Evolutionary conservation across 1,140 invertebrate genomes (phyloP).

Genomic region (Lamellibrachia luymesi): DNA sequence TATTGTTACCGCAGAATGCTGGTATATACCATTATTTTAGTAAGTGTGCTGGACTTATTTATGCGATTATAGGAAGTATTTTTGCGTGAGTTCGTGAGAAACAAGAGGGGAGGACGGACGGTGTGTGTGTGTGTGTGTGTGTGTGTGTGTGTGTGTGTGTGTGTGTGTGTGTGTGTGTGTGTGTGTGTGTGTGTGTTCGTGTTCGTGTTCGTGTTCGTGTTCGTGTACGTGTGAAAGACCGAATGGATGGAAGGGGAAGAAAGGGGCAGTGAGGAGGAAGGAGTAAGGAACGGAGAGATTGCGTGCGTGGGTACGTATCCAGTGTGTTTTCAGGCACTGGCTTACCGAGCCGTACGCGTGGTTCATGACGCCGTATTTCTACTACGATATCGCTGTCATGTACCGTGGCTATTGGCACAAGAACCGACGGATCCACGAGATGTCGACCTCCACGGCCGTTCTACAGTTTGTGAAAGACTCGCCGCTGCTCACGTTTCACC

Average conservation of each 20-base stretch:
- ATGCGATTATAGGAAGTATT: too few species aligned
- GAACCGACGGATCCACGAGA: constrained; percentile 32
- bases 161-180: too few species aligned
- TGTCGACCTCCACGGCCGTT: constrained; percentile 36
- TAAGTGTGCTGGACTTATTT: neutral
- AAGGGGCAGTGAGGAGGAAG: neutral
- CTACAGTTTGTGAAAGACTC: constrained; percentile 62
- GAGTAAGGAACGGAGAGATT: neutral
- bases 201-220: too few species aligned
- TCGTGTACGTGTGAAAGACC: neutral
- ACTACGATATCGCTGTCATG: constrained; percentile 71
- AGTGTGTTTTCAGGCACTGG: constrained; percentile 60
- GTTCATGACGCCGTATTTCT: constrained; percentile 75
- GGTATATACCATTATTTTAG: neutral
- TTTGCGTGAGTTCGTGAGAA: too few species aligned
- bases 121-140: too few species aligned
- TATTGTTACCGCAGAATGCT: neutral
- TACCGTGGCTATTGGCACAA: constrained; percentile 40
- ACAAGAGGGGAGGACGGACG: too few species aligned
- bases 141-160: neutral
- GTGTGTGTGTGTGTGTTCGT: too few species aligned
- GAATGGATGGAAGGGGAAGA: neutral
- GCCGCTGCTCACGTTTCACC: constrained; percentile 71
- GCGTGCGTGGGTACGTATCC: neutral
- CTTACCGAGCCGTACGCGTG: constrained; percentile 72